Conservation (phyloP, 2,888 invertebrate genomes). For the Ethmia dodecea region DNA sequence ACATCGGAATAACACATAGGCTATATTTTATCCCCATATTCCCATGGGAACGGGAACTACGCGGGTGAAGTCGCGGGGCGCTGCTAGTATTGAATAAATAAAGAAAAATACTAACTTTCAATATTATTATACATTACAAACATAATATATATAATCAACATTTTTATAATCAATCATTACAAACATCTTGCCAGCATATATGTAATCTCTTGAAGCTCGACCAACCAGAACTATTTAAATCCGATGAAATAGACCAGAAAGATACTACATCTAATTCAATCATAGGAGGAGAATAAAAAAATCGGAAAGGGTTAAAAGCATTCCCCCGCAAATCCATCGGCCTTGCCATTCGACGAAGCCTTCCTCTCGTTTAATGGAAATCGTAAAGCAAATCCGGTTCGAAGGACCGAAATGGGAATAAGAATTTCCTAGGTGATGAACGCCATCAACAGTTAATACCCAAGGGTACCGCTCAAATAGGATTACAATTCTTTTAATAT, state of each 20-base stretch:
- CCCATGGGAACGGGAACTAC: no score
- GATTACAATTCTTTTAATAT: constrained; percentile 22
- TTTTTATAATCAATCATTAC: no score
- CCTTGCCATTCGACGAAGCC: constrained; percentile 23
- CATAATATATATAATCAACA: no score
- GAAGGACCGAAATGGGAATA: constrained; percentile 27
- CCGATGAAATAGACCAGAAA: constrained; percentile 1
- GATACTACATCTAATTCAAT: constrained; percentile 4
- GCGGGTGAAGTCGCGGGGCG: no score
- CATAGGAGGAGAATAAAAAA: constrained; percentile 18
- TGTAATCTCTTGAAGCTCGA: not conserved
- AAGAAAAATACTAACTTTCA: no score
- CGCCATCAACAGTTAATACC: constrained; percentile 21
- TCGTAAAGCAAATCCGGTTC: constrained; percentile 46
- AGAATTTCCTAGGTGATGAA: constrained; percentile 35
- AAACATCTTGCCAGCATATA: no score
- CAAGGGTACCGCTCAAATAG: constrained; percentile 18
- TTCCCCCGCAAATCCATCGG: constrained; percentile 28
- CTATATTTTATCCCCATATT: no score
- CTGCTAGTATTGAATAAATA: no score
- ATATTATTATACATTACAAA: no score
- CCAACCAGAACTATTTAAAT: constrained; percentile 1
- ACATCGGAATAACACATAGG: no score
- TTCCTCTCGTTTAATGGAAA: constrained; percentile 40
- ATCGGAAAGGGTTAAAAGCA: constrained; percentile 30